Conservation (phyloP, 1,140 invertebrate species). For the Drosophila jambulina region DNA sequence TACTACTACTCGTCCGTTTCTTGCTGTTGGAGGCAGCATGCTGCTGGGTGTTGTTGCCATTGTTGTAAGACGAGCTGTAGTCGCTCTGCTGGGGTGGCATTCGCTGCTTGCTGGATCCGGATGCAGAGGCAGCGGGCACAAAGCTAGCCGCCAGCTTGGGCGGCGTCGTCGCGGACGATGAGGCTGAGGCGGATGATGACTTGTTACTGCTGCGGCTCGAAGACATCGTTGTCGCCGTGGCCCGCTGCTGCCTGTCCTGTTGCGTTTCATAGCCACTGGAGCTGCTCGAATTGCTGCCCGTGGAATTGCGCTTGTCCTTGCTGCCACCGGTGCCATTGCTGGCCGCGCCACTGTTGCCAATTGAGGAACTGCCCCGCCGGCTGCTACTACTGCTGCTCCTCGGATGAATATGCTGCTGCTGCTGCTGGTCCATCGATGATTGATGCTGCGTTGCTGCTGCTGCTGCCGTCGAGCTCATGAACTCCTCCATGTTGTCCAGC, state of each 20-base stretch:
- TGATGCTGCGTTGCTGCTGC: conserved; percentile 35
- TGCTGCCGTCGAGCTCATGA: conserved; percentile 60
- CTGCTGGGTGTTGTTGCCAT: conserved; percentile 60
- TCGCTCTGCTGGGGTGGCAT: conserved; percentile 36
- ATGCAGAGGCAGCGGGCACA: conserved; percentile 47
- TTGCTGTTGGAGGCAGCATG: conserved; percentile 70
- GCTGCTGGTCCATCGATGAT: conserved; percentile 26
- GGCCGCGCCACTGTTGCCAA: conserved; percentile 11
- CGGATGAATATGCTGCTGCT: conserved; percentile 43
- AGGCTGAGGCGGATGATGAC: conserved; percentile 48
- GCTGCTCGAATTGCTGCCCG: conserved; percentile 69
- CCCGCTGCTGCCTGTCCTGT: conserved; percentile 59
- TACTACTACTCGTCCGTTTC: conserved; percentile 63
- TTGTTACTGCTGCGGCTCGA: conserved; percentile 50
- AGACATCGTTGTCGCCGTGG: conserved; percentile 19
- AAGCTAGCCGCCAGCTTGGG: conserved; percentile 67
- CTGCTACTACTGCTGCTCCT: conserved; percentile 34
- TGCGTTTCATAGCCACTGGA: conserved; percentile 71
- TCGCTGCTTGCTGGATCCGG: conserved; percentile 35
- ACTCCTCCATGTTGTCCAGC: conserved; percentile 78
- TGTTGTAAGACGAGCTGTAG: conserved; percentile 47
- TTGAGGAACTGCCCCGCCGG: conserved; percentile 36
- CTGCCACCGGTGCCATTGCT: conserved; percentile 7
- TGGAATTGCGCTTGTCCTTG: conserved; percentile 71
- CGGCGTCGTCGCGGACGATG: conserved; percentile 47